phyloP scores from a whole-genome alignment of 2,113 vertebrate genomes.

The Tamias sibiricus region DNA sequence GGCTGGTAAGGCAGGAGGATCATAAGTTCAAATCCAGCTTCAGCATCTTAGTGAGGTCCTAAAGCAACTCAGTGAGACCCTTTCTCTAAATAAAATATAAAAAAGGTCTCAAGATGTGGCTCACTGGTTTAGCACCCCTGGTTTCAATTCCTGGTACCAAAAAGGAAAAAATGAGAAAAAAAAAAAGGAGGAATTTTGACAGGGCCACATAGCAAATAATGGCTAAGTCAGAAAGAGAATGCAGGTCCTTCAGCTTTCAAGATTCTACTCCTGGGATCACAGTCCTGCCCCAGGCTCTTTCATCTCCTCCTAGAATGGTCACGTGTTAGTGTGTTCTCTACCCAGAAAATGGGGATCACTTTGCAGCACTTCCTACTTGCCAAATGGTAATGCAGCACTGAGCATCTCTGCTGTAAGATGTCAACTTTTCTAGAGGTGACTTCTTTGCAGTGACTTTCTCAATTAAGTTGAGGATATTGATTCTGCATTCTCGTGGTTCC shows the following conservation, averaged over 20 bases:
- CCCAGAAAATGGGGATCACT: neutral
- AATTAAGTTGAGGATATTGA: neutral
- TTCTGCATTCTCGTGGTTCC: neutral
- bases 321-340: neutral
- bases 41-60: too few species aligned
- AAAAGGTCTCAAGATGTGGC: too few species aligned
- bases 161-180: too few species aligned
- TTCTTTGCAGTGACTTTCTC: neutral
- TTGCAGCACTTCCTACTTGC: neutral
- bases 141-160: too few species aligned
- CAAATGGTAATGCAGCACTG: too few species aligned
- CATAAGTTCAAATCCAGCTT: too few species aligned
- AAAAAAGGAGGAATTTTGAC: neutral
- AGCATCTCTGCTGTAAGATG: fast-evolving
- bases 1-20: too few species aligned
- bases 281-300: neutral
- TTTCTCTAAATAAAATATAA: too few species aligned
- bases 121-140: too few species aligned
- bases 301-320: neutral
- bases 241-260: neutral
- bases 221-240: neutral
- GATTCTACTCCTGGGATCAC: neutral
- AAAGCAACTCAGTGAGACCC: too few species aligned
- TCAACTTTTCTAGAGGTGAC: neutral
- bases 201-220: neutral